These are phyloP conservation scores for Onychomys arenicola DNA, from an alignment of 2,797 vertebrate species.

Conservation along the genomic window DNA sequence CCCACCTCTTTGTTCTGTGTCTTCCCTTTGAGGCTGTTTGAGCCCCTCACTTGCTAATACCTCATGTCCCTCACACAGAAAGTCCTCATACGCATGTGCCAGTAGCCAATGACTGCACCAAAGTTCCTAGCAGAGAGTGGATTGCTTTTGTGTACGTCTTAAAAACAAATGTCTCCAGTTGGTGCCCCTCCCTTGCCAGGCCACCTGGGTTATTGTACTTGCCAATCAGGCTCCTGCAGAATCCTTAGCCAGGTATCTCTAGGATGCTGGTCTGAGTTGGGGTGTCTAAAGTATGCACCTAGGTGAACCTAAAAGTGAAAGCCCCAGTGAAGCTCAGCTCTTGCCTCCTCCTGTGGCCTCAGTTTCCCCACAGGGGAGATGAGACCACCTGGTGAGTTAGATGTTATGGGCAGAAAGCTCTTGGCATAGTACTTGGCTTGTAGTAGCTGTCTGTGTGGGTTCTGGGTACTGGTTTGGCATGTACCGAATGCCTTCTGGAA, in stretches of 20 bases:
- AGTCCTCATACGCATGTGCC: neutral
- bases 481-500: neutral
- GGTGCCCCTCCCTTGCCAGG: neutral
- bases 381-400: neutral
- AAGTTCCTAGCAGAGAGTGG: neutral
- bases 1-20: neutral
- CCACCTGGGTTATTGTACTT: neutral
- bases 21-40: fast-evolving
- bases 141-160: neutral
- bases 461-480: neutral
- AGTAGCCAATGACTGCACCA: neutral
- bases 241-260: neutral
- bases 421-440: neutral
- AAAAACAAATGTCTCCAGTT: neutral
- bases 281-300: neutral
- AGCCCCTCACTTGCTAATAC: neutral
- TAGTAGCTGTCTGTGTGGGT: neutral
- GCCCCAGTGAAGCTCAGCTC: neutral
- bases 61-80: neutral
- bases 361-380: neutral
- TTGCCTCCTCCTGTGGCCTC: neutral
- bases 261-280: neutral
- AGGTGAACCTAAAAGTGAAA: neutral
- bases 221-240: neutral
- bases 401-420: neutral